Evolutionary conservation across 2,113 vertebrate species (phyloP), one percentile per base, ranked within the genome.

Genomic region (Antechinus stuartii): DNA sequence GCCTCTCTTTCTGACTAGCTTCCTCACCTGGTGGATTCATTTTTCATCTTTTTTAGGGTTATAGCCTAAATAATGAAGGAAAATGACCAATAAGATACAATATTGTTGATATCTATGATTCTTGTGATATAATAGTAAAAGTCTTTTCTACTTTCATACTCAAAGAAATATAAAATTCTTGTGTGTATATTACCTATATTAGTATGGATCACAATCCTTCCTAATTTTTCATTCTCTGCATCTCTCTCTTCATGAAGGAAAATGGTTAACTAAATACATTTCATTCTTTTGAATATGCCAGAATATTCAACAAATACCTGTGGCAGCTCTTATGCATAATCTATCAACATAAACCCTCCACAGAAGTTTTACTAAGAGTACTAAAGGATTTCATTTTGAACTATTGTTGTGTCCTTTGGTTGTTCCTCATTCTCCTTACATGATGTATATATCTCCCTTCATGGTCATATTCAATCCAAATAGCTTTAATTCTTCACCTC

Each of bases 61-160:
- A 8, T 94, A 92, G 12, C 10, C 16, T 90, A 53, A 89, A 19
- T 92, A 54, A 95, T 92, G 68, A 89, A 95, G 47, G 35, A 91
- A 96, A 92, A 47, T 89, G 95, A 10, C 2, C 14, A 93, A 6
- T 90, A 3, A 3, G 95, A 56, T 95, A 30, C 10, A 94, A 94
- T 35, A 7, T 47, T 57, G 50, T 47, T 55, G 42, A 54, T 76
- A 56, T 57, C 91, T 8, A 6, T 92, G 94, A 68, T 6, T 84
- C 90, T 91, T 76, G 8, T 91, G 54, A 89, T 92, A 92, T 94
- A 61, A 57, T 90, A 96, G 94, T 84, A 84, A 76, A 76, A n/a
- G 1, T n/a, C 30, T 10, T 76, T 76, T n/a, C 35, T 49, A 68
- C 57, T 68, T 19, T 76, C 14, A 19, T n/a, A n/a, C 16, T n/a